Evolutionary conservation across 2,113 vertebrate genomes (phyloP), one percentile per base, ranked within the genome.

Genomic region (Geothlypis trichas): DNA sequence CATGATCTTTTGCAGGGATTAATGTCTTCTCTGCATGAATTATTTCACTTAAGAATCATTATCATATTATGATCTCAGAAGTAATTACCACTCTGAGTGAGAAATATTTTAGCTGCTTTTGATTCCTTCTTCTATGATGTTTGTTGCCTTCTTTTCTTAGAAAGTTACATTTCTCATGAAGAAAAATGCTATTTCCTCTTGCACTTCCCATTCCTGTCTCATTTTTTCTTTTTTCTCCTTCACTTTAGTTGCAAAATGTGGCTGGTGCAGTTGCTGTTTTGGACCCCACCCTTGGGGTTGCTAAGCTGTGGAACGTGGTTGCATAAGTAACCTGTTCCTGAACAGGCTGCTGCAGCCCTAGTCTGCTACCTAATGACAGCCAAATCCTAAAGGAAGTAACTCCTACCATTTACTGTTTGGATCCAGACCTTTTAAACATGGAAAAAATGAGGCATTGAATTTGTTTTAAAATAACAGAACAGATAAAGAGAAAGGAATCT

Each of bases 231-330:
- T 87, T 91, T 59, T 41, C 79, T 61, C 47, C 47, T 78, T 67
- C 66, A 23, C 33, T 84, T 68, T 46, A 41, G 10, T 66, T 84
- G 74, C 86, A 87, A 26, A 93, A 73, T 47, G 71, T 84, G 61
- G 11, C 54, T 76, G 91, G 39, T 67, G 72, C 49, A 52, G 91
- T 93, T 97, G 91, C 90, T 97, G 90, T 95, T 98, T 96, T 90
- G 93, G 93, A 82, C 94, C 52, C 96, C 95, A 58, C 96, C 97
- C 96, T 77, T 42, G 30, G 93, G 68, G 96, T 97, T 97, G 97
- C 97, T 97, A 96, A 33, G 96, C 90, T 82, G 83, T 92, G 52
- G 85, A 95, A 79, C 33, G 42, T 44, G 49, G 26, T 97, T 97
- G 89, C 79, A 24, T 96, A 84, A 96, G 81, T 62, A 94, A 95